These are phyloP conservation scores for Alethe castanea DNA, from an alignment of 2,113 vertebrate species.

Conservation along the genomic window DNA sequence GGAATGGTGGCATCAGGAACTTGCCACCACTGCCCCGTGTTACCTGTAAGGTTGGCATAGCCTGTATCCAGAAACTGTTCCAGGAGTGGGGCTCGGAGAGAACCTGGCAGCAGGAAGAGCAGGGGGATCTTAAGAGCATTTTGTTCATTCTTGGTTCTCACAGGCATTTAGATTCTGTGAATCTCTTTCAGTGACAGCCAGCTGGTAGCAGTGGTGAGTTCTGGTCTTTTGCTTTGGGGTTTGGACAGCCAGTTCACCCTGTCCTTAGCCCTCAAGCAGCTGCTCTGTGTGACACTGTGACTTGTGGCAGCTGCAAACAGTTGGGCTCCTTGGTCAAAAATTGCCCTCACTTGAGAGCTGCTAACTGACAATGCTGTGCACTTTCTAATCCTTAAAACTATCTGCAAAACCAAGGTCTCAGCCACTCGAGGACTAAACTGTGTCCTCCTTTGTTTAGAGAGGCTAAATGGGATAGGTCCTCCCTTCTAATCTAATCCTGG, in stretches of 20 bases:
- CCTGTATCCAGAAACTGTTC: neutral
- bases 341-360: neutral
- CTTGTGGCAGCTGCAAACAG: neutral
- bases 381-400: neutral
- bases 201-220: neutral
- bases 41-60: neutral
- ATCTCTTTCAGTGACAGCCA: neutral
- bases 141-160: accelerated
- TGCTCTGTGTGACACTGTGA: neutral
- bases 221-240: neutral
- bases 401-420: neutral
- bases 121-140: neutral
- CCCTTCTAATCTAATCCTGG: neutral
- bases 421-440: no score
- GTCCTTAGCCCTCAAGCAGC: neutral
- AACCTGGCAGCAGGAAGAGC: neutral
- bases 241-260: accelerated
- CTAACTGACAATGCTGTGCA: neutral
- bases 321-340: neutral
- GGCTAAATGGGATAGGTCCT: neutral
- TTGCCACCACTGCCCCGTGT: neutral
- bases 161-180: accelerated
- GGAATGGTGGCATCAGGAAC: neutral
- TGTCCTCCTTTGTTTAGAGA: neutral
- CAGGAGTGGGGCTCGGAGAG: neutral